phyloP scores from a whole-genome alignment of 1,140 invertebrate genomes.

The Orius laevigatus region DNA sequence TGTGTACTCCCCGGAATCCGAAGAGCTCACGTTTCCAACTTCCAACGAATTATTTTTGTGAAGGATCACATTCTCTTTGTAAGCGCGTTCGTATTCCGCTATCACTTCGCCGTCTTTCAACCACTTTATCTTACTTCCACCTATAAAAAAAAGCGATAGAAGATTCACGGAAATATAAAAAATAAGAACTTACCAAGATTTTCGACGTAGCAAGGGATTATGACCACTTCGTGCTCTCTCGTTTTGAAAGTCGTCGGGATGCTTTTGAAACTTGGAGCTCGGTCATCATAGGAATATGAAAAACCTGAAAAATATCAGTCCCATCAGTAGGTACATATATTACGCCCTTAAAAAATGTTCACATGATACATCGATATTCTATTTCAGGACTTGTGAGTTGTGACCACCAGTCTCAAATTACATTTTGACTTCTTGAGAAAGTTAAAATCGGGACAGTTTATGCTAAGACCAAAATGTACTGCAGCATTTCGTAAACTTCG shows the following conservation, averaged over 20 bases:
- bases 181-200: slow-evolving; percentile 29
- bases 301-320: slow-evolving; percentile 9
- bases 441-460: too few relatives aligned
- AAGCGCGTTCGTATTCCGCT: slow-evolving; percentile 35
- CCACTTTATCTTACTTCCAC: slow-evolving; percentile 33
- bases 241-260: slow-evolving; percentile 50
- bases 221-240: slow-evolving; percentile 52
- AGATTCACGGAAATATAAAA: slow-evolving; percentile 1
- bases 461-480: too few relatives aligned
- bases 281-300: neutral
- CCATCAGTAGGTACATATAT: too few relatives aligned
- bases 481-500: too few relatives aligned
- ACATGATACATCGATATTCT: too few relatives aligned
- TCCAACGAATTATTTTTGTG: slow-evolving; percentile 53
- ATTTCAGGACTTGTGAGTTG: too few relatives aligned
- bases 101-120: slow-evolving; percentile 39
- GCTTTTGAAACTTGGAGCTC: slow-evolving; percentile 1
- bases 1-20: slow-evolving; percentile 54
- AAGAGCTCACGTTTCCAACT: slow-evolving; percentile 37
- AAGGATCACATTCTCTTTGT: slow-evolving; percentile 39
- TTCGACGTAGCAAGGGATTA: slow-evolving; percentile 51
- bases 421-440: too few relatives aligned
- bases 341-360: neutral
- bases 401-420: too few relatives aligned
- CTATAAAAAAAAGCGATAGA: slow-evolving; percentile 17